phyloP scores from a whole-genome alignment of 1,140 invertebrate genomes.

The Cherax quadricarinatus region DNA sequence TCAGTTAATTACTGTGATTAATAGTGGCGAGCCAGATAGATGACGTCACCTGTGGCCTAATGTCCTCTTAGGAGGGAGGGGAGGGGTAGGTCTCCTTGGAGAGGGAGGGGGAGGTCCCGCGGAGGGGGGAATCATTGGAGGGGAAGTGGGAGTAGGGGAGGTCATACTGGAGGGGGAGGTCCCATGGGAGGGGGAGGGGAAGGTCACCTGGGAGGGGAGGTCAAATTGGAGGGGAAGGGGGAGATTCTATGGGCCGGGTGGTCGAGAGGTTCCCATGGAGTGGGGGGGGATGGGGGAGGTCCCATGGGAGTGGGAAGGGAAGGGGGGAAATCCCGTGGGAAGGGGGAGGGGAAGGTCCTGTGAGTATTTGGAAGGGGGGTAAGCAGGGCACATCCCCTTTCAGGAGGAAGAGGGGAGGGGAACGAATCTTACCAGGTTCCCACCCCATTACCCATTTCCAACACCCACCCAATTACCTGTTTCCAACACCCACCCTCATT shows the following conservation, averaged over 20 bases:
- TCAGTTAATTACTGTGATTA: slow-evolving; percentile 62
- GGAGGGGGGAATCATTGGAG: neutral
- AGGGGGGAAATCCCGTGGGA: no score
- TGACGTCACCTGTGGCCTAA: slow-evolving; percentile 48
- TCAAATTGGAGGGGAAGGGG: neutral
- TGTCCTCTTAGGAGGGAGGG: neutral
- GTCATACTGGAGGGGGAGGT: neutral
- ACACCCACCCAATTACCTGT: no score
- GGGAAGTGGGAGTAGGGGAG: neutral
- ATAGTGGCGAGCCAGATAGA: slow-evolving; percentile 52
- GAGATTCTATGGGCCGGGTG: neutral
- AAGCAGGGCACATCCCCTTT: no score
- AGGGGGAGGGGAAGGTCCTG: no score
- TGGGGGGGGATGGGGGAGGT: no score
- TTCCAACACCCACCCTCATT: no score
- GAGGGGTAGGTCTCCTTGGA: neutral
- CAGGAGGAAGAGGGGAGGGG: no score
- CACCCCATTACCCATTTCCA: no score
- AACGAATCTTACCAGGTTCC: no score
- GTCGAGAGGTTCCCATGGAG: no score
- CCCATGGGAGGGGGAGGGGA: neutral
- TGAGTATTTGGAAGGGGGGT: no score
- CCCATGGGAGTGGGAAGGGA: no score
- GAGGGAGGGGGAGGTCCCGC: neutral
- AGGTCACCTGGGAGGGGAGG: neutral